A percentile compares a stretch with the other conserved stretches of the same genome.
phyloP scores from a whole-genome alignment of 2,113 vertebrate genomes.

The Eretmochelys imbricata region DNA sequence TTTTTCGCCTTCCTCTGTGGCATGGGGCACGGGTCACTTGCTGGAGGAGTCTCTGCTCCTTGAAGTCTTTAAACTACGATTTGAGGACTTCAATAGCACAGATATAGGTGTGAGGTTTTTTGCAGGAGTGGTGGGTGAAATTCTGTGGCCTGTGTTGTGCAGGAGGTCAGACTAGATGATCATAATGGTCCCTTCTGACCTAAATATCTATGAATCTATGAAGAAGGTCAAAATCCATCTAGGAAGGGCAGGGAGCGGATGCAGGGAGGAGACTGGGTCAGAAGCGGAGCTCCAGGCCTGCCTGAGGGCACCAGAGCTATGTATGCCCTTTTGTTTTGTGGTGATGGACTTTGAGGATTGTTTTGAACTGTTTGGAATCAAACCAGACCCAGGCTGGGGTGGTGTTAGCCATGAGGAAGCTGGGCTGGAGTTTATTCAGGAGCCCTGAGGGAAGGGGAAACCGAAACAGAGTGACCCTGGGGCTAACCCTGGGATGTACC shows the following conservation, averaged over 20 bases:
- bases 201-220: no score
- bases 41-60: no score
- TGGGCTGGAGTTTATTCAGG: neutral
- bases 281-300: neutral
- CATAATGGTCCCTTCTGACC: no score
- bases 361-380: neutral
- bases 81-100: no score
- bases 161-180: no score
- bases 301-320: neutral
- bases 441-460: neutral
- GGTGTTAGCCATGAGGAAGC: neutral
- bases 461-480: neutral
- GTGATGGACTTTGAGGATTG: neutral
- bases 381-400: neutral
- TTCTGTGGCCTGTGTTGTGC: no score
- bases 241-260: neutral
- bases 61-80: no score
- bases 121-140: no score
- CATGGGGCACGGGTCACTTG: no score
- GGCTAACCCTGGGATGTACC: no score
- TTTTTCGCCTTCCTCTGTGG: no score
- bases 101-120: no score
- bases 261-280: neutral
- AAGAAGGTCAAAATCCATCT: neutral
- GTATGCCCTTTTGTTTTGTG: neutral